phyloP scores from a whole-genome alignment of 2,888 invertebrate genomes.

The Microdon myrmicae region DNA sequence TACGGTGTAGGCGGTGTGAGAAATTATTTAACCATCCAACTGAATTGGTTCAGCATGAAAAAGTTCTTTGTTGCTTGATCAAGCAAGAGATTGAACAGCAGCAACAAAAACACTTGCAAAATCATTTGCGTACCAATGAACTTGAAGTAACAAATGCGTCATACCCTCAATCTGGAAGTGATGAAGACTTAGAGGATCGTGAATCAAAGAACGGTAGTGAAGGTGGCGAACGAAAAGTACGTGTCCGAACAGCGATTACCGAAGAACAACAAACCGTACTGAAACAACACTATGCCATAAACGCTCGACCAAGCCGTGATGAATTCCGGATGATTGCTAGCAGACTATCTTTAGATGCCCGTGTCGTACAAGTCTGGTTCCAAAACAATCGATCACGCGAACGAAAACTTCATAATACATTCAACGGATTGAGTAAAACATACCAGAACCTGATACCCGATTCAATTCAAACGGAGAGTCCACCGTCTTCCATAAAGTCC shows the following conservation, averaged over 20 bases:
- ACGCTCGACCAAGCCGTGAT: conserved; percentile 93
- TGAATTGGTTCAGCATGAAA: conserved; percentile 79
- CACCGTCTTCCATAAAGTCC: conserved; percentile 27
- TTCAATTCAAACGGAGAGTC: conserved; percentile 48
- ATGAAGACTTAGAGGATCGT: conserved; percentile 71
- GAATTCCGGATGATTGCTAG: conserved; percentile 91
- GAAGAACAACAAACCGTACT: conserved; percentile 92
- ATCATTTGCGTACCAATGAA: conserved; percentile 45
- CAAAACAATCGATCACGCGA: conserved; percentile 94
- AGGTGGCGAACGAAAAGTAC: conserved; percentile 79
- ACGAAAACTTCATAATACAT: conserved; percentile 70
- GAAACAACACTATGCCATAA: conserved; percentile 87
- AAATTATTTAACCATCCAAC: conserved; percentile 71
- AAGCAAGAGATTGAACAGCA: conserved; percentile 73
- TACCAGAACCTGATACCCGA: conserved; percentile 59
- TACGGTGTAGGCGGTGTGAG: conserved; percentile 72
- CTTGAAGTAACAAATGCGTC: conserved; percentile 48
- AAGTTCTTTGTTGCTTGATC: conserved; percentile 70
- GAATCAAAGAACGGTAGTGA: conserved; percentile 70
- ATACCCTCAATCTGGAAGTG: conserved; percentile 69
- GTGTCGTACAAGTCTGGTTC: conserved; percentile 95
- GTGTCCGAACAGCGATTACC: conserved; percentile 92
- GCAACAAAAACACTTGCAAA: conserved; percentile 54
- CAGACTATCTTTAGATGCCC: conserved; percentile 76
- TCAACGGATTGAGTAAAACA: conserved; percentile 28